phyloP scores from a whole-genome alignment of 2,113 vertebrate species.

The Chiloscyllium plagiosum region DNA sequence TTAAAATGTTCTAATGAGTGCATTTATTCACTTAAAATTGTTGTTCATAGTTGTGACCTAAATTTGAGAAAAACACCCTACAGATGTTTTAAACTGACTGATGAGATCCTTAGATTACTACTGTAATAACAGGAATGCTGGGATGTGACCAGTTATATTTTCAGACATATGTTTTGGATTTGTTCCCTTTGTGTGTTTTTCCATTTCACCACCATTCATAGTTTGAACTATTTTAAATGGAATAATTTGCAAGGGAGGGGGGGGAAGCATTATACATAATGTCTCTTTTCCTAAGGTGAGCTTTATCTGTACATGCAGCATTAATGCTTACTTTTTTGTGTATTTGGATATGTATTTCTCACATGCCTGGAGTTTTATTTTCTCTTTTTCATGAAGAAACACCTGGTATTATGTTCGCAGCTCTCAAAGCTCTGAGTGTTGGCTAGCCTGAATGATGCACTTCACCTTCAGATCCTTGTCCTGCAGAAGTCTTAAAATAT shows the following conservation, averaged over 20 bases:
- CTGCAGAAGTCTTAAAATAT: neutral
- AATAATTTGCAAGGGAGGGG: neutral
- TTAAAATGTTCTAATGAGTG: neutral
- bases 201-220: neutral
- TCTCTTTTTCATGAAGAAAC: neutral
- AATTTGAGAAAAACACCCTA: neutral
- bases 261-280: neutral
- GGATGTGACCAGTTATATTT: neutral
- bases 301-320: neutral
- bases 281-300: too few relatives aligned
- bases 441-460: neutral
- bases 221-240: neutral
- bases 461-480: neutral
- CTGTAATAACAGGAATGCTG: neutral
- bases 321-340: too few relatives aligned
- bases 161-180: neutral
- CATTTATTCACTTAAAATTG: neutral
- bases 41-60: neutral
- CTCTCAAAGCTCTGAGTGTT: neutral
- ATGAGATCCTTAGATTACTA: neutral
- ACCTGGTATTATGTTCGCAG: neutral
- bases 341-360: neutral
- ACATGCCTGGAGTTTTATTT: neutral
- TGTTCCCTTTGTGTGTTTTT: neutral
- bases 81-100: neutral